phyloP scores from a whole-genome alignment of 2,797 vertebrate genomes.

The Micropoecilia bifurca region DNA sequence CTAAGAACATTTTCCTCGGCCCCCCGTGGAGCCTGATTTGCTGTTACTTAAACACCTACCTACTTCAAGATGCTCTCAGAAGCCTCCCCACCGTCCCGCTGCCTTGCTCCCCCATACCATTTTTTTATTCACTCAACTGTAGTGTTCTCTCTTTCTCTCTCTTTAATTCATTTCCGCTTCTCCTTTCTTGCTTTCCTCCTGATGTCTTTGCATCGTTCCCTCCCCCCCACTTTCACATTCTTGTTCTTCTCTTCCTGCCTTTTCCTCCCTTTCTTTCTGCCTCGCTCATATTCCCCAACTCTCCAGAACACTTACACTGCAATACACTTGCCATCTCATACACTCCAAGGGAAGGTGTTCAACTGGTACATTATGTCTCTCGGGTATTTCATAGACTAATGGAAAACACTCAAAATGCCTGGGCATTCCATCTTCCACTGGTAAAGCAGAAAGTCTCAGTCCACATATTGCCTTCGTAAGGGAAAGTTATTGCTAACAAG shows the following conservation, averaged over 20 bases:
- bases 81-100: slow-evolving; percentile 11
- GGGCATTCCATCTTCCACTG: slow-evolving; percentile 60
- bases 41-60: slow-evolving; percentile 34
- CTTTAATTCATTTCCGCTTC: slow-evolving; percentile 13
- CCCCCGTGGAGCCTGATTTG: slow-evolving; percentile 34
- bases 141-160: background rate
- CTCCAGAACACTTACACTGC: slow-evolving; percentile 55
- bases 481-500: slow-evolving; percentile 54
- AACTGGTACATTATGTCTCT: slow-evolving; percentile 73
- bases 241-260: slow-evolving; percentile 4
- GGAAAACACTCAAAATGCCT: slow-evolving; percentile 75
- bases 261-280: slow-evolving; percentile 2
- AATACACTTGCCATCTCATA: slow-evolving; percentile 43
- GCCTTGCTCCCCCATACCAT: slow-evolving; percentile 14
- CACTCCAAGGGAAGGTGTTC: slow-evolving; percentile 66
- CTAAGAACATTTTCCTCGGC: slow-evolving; percentile 14
- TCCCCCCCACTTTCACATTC: background rate
- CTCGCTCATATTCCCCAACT: slow-evolving; percentile 32
- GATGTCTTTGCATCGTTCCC: background rate
- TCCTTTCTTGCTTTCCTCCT: slow-evolving; percentile 9
- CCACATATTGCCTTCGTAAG: slow-evolving; percentile 58
- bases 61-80: slow-evolving; percentile 11
- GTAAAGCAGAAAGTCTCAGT: slow-evolving; percentile 49
- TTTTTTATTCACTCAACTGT: background rate
- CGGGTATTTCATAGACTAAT: slow-evolving; percentile 73